phyloP scores from a whole-genome alignment of 2,888 invertebrate genomes.

The Phymatocera aterrima region DNA sequence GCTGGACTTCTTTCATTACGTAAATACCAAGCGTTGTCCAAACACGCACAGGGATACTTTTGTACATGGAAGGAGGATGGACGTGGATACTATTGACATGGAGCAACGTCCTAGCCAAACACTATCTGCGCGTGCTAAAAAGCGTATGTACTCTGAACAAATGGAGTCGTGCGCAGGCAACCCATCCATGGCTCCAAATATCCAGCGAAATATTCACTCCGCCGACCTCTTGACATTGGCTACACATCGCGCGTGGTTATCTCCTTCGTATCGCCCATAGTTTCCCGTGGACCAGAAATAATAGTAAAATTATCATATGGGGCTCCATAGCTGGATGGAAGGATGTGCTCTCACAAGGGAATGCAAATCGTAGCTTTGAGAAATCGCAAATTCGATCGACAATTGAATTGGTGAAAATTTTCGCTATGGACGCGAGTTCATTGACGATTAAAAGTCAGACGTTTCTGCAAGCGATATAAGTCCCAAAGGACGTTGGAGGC shows the following conservation, averaged over 20 bases:
- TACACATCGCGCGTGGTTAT: background rate
- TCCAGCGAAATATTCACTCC: conserved; percentile 20
- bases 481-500: conserved; percentile 46
- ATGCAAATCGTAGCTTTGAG: background rate
- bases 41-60: conserved; percentile 2
- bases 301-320: background rate
- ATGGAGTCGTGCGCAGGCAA: conserved; percentile 37
- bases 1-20: conserved; percentile 35
- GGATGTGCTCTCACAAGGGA: background rate
- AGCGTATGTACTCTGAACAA: conserved; percentile 30
- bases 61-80: background rate
- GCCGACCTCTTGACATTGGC: conserved; percentile 22
- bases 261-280: background rate
- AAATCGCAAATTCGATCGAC: background rate
- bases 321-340: background rate
- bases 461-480: conserved; percentile 49
- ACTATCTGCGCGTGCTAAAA: conserved; percentile 35
- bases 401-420: conserved; percentile 35
- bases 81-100: conserved; percentile 35
- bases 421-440: conserved; percentile 11
- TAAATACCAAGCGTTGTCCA: conserved; percentile 31
- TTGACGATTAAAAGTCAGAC: conserved; percentile 48
- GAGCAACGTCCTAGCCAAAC: conserved; percentile 40
- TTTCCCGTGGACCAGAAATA: background rate
- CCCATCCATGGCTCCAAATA: conserved; percentile 8